phyloP scores from a whole-genome alignment of 2,888 invertebrate genomes.

The Siphonodentalium dalli region DNA sequence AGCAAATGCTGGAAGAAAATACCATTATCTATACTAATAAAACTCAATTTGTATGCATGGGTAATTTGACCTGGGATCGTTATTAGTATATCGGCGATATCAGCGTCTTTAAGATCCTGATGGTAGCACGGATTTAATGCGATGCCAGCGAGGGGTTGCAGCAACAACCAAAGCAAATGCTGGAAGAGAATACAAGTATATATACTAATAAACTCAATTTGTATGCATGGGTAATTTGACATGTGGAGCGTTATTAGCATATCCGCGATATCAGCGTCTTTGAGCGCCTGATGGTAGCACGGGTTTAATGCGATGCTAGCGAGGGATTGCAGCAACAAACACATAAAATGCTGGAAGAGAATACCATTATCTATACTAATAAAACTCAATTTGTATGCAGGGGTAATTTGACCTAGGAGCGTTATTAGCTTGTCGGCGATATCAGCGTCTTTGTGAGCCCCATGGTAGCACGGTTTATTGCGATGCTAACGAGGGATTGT shows the following conservation, averaged over 20 bases:
- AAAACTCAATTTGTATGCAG: too few species aligned
- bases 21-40: too few species aligned
- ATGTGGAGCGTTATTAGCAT: slow-evolving; percentile 71
- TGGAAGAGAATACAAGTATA: slow-evolving; percentile 64
- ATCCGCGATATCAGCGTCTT: slow-evolving; percentile 72
- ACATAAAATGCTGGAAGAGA: slow-evolving; percentile 71
- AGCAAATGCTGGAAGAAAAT: slow-evolving; percentile 70
- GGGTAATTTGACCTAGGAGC: too few species aligned
- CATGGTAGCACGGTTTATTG: slow-evolving; percentile 70
- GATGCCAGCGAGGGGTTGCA: slow-evolving; percentile 71
- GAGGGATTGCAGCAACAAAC: slow-evolving; percentile 72
- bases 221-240: too few species aligned
- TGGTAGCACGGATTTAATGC: slow-evolving; percentile 71
- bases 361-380: too few species aligned
- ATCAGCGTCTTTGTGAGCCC: slow-evolving; percentile 69
- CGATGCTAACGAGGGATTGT: slow-evolving; percentile 71
- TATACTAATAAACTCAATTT: too few species aligned
- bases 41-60: too few species aligned
- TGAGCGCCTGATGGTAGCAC: slow-evolving; percentile 68
- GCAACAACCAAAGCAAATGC: slow-evolving; percentile 73
- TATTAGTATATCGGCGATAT: slow-evolving; percentile 72
- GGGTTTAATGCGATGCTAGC: slow-evolving; percentile 72
- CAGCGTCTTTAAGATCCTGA: slow-evolving; percentile 69
- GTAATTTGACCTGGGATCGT: too few species aligned
- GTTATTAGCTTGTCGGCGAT: slow-evolving; percentile 72